Conservation (phyloP, 1,140 invertebrate species). For the Andricus grossulariae region DNA sequence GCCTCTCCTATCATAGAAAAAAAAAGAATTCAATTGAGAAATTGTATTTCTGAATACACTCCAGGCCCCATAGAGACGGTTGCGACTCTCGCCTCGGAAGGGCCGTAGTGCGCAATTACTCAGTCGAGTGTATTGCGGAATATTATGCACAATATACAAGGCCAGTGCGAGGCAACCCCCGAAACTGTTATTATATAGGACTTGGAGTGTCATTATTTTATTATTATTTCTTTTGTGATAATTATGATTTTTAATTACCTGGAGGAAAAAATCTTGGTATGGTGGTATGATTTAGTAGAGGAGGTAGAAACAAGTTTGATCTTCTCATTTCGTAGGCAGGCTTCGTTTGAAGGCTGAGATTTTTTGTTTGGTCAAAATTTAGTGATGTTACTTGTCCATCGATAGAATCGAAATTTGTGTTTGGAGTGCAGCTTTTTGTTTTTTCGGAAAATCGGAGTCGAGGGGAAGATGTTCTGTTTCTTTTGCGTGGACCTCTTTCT, state of each 20-base stretch:
- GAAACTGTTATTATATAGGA: no score
- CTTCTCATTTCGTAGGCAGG: conserved; percentile 19
- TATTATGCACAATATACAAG: no score
- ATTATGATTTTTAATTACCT: conserved; percentile 46
- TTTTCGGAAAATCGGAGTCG: neutral
- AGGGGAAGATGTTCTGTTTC: conserved; percentile 61
- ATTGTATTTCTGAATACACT: neutral
- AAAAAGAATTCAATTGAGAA: neutral
- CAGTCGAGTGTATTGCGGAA: no score
- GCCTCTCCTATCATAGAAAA: conserved; percentile 50
- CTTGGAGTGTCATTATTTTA: no score
- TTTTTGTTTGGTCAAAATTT: neutral
- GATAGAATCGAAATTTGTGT: neutral
- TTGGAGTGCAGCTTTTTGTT: neutral
- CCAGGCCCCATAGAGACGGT: conserved; percentile 40
- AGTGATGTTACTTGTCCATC: conserved; percentile 3
- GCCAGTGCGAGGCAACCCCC: no score
- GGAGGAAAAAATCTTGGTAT: conserved; percentile 50
- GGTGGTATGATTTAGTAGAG: neutral
- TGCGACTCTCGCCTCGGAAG: no score
- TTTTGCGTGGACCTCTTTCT: conserved; percentile 84
- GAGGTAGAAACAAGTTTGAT: neutral
- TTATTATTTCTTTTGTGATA: neutral
- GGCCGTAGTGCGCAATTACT: no score
- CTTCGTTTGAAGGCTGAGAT: neutral